Evolutionary conservation across 2,888 invertebrate species (phyloP).

Genomic region (Chesias legatella): DNA sequence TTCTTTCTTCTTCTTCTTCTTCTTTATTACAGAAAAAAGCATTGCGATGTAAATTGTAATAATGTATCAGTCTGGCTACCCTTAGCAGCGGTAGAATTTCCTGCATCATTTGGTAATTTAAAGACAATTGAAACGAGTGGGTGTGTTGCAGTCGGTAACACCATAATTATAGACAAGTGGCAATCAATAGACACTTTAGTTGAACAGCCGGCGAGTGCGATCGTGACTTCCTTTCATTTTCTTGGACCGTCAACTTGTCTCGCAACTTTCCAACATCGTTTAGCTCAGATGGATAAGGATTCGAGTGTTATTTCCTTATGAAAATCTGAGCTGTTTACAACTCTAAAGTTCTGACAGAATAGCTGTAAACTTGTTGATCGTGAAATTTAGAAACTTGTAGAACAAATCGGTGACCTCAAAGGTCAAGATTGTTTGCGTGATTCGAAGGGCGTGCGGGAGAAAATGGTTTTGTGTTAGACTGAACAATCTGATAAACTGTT

Average conservation of each 20-base stretch:
- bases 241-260: slow-evolving; percentile 50
- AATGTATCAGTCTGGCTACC: too few relatives aligned
- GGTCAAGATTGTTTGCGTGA: slow-evolving; percentile 21
- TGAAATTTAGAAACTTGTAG: slow-evolving; percentile 11
- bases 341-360: slow-evolving; percentile 8
- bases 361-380: slow-evolving; percentile 16
- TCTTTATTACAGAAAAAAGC: too few relatives aligned
- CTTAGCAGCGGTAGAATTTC: background rate
- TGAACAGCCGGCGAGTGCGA: slow-evolving; percentile 39
- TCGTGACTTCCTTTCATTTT: slow-evolving; percentile 73
- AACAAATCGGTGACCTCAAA: slow-evolving; percentile 10
- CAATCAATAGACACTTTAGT: slow-evolving; percentile 53
- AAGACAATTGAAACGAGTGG: slow-evolving; percentile 16
- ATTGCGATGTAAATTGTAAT: too few relatives aligned
- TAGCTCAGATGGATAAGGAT: slow-evolving; percentile 15
- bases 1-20: too few relatives aligned
- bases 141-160: slow-evolving; percentile 28
- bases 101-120: slow-evolving; percentile 2
- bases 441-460: slow-evolving; percentile 13
- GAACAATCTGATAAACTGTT: slow-evolving; percentile 2
- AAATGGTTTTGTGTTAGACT: slow-evolving; percentile 11
- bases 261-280: slow-evolving; percentile 62
- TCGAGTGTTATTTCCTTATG: background rate
- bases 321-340: background rate
- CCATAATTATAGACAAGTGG: slow-evolving; percentile 40